Percentiles rank a stretch among this genome's conserved stretches.
Evolutionary conservation across 2,888 invertebrate species (phyloP).

Genomic region (Spialia ferax): DNA sequence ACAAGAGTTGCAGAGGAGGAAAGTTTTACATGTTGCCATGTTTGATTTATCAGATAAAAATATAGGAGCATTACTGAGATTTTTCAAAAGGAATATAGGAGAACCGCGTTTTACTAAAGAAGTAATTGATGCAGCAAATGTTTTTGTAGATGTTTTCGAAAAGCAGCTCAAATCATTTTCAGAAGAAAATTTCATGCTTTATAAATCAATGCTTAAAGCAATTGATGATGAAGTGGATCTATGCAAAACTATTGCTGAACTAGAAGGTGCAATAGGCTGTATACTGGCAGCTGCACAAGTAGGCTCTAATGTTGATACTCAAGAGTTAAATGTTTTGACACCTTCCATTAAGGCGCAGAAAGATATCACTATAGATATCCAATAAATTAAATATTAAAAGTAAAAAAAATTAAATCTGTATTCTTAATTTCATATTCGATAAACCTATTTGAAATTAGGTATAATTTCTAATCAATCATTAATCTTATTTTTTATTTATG

Average conservation of each 20-base stretch:
- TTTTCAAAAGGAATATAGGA: slow-evolving; percentile 91
- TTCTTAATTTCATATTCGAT: background rate
- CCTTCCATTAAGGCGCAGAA: slow-evolving; percentile 82
- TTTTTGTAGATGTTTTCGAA: slow-evolving; percentile 92
- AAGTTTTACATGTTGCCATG: slow-evolving; percentile 92
- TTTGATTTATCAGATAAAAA: slow-evolving; percentile 90
- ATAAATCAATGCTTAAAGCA: slow-evolving; percentile 87
- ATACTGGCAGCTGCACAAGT: slow-evolving; percentile 88
- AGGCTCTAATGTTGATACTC: slow-evolving; percentile 65
- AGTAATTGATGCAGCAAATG: slow-evolving; percentile 91
- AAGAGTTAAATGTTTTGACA: slow-evolving; percentile 62
- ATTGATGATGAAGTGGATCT: slow-evolving; percentile 90
- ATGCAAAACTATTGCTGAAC: slow-evolving; percentile 87
- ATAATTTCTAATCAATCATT: too few relatives aligned
- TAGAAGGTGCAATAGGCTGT: slow-evolving; percentile 91
- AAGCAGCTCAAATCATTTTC: slow-evolving; percentile 88
- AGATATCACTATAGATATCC: slow-evolving; percentile 87
- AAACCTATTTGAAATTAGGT: too few relatives aligned
- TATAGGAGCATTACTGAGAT: slow-evolving; percentile 89
- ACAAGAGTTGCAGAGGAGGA: slow-evolving; percentile 95
- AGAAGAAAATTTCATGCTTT: slow-evolving; percentile 87
- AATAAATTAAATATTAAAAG: slow-evolving; percentile 16
- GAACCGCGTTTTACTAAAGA: slow-evolving; percentile 91
- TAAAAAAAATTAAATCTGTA: slow-evolving; percentile 44
- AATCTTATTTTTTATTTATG: too few relatives aligned